A percentile compares a stretch with the other conserved stretches of the same genome.
Conservation (phyloP, 2,888 invertebrate species). For the Tipula unca region DNA sequence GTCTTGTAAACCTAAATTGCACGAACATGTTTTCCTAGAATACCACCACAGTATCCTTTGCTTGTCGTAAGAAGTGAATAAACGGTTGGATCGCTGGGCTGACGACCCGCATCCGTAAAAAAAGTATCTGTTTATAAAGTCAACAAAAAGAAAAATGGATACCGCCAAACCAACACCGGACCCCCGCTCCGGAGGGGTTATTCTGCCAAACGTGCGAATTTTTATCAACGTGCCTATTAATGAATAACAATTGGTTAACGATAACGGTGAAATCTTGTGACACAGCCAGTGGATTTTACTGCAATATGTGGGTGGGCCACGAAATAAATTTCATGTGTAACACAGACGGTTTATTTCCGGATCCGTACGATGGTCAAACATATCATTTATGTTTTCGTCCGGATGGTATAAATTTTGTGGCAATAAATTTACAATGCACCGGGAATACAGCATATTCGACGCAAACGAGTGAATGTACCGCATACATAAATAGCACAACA, state of each 20-base stretch:
- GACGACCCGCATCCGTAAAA: too few relatives aligned
- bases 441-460: slow-evolving; percentile 37
- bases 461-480: slow-evolving; percentile 36
- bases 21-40: too few relatives aligned
- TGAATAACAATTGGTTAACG: slow-evolving; percentile 37
- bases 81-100: too few relatives aligned
- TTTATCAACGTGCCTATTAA: slow-evolving; percentile 37
- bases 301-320: slow-evolving; percentile 37
- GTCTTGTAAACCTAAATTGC: too few relatives aligned
- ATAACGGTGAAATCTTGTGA: slow-evolving; percentile 40
- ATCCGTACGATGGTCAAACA: slow-evolving; percentile 41
- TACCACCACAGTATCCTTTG: too few relatives aligned
- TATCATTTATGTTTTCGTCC: slow-evolving; percentile 40
- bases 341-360: slow-evolving; percentile 38
- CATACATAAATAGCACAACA: slow-evolving; percentile 31
- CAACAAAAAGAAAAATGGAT: too few relatives aligned
- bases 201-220: slow-evolving; percentile 40
- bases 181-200: slow-evolving; percentile 35
- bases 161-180: too few relatives aligned
- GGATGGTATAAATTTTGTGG: slow-evolving; percentile 33
- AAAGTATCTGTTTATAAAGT: too few relatives aligned
- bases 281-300: slow-evolving; percentile 33
- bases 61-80: too few relatives aligned
- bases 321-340: slow-evolving; percentile 40
- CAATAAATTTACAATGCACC: slow-evolving; percentile 38